Percentiles rank a stretch among this genome's conserved stretches.
Conservation (phyloP, 2,113 vertebrate species). For the Bothrops jararaca region DNA sequence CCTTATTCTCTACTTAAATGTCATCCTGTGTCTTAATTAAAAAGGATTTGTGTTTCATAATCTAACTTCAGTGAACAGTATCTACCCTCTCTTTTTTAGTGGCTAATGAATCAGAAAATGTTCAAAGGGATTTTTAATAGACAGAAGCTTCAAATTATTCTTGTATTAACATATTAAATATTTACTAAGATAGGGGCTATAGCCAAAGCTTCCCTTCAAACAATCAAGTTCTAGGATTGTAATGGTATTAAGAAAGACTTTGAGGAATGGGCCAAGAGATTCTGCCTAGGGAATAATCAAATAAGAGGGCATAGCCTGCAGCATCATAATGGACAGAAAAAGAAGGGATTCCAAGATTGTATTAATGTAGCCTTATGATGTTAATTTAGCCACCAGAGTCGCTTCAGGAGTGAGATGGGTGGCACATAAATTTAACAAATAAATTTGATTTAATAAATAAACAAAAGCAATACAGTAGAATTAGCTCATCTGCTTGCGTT, state of each 20-base stretch:
- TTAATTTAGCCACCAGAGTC: not conserved
- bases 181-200: not conserved
- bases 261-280: not conserved
- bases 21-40: slow-evolving; percentile 23
- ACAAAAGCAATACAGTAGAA: not conserved
- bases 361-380: not conserved
- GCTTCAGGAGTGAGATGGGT: not conserved
- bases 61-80: not conserved
- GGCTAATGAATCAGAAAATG: not conserved
- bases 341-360: not conserved
- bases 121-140: not conserved
- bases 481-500: not conserved
- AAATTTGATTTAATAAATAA: not conserved
- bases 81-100: slow-evolving; percentile 40
- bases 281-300: not conserved
- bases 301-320: not conserved
- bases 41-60: slow-evolving; percentile 17
- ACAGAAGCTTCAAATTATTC: slow-evolving; percentile 1
- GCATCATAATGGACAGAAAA: not conserved
- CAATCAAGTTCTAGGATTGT: not conserved
- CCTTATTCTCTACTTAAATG: slow-evolving; percentile 20
- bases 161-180: not conserved
- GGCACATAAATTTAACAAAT: not conserved
- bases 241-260: not conserved
- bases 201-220: not conserved